phyloP scores from a whole-genome alignment of 2,797 vertebrate genomes.

The Zenarchopterus dispar region DNA sequence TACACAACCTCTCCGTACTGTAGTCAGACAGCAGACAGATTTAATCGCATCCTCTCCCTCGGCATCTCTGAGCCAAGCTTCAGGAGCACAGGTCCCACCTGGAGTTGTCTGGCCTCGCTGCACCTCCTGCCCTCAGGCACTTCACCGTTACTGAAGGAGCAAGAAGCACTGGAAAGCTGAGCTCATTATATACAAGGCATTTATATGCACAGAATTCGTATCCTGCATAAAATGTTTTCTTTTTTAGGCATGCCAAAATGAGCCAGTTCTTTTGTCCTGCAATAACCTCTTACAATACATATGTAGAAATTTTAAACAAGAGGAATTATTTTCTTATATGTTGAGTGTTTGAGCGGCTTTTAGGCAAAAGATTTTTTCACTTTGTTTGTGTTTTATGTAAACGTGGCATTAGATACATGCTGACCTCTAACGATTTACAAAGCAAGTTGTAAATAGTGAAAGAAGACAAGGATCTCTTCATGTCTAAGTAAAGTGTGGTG shows the following conservation, averaged over 20 bases:
- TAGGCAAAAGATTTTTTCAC: too few species aligned
- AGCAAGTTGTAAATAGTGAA: too few species aligned
- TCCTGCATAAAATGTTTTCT: conserved; percentile 27
- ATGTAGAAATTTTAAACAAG: conserved; percentile 9
- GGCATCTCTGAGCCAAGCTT: conserved; percentile 68
- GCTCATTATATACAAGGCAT: conserved; percentile 31
- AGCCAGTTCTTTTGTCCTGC: conserved; percentile 31
- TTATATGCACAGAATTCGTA: conserved; percentile 40
- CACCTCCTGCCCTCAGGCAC: conserved; percentile 66
- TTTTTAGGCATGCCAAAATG: conserved; percentile 44
- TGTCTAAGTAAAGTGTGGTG: too few species aligned
- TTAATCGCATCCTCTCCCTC: conserved; percentile 42
- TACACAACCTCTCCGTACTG: conserved; percentile 12
- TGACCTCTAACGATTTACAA: too few species aligned
- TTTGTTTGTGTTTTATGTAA: too few species aligned
- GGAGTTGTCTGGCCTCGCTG: conserved; percentile 73
- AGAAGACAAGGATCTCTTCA: too few species aligned
- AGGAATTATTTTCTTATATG: too few species aligned
- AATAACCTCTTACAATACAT: conserved; percentile 33
- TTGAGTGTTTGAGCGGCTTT: too few species aligned
- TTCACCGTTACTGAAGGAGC: conserved; percentile 28
- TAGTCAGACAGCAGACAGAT: conserved; percentile 60
- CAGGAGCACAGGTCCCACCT: conserved; percentile 68
- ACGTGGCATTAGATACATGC: too few species aligned
- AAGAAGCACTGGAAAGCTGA: conserved; percentile 20